These are phyloP conservation scores for Athalia rosae DNA, from an alignment of 2,888 invertebrate species.

Conservation along the genomic window DNA sequence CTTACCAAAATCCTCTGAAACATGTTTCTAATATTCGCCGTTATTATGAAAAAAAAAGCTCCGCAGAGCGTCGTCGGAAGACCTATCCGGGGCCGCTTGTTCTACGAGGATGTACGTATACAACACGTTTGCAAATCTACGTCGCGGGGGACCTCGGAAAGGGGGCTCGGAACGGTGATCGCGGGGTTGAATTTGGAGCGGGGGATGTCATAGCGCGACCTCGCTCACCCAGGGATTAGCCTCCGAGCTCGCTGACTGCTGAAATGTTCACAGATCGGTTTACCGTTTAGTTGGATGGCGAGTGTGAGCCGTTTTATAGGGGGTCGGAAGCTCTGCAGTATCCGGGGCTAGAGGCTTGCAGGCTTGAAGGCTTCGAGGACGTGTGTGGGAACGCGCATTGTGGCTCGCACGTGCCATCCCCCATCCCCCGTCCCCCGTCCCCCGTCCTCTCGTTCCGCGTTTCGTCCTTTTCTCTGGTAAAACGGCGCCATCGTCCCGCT, in stretches of 20 bases:
- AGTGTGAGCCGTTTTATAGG: slow-evolving; percentile 68
- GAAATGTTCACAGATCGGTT: slow-evolving; percentile 73
- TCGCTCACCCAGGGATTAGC: slow-evolving; percentile 70
- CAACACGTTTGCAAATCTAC: slow-evolving; percentile 44
- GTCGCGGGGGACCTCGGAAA: slow-evolving; percentile 41
- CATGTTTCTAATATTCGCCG: background rate
- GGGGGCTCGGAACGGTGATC: slow-evolving; percentile 44
- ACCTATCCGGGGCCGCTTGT: slow-evolving; percentile 33
- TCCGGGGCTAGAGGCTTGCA: slow-evolving; percentile 44
- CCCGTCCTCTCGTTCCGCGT: slow-evolving; percentile 60
- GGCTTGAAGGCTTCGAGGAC: slow-evolving; percentile 53
- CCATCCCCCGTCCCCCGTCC: slow-evolving; percentile 61
- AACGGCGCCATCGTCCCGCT: slow-evolving; percentile 11
- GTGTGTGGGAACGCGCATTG: slow-evolving; percentile 77
- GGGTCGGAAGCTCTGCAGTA: slow-evolving; percentile 50
- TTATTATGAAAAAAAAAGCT: slow-evolving; percentile 44
- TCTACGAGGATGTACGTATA: background rate
- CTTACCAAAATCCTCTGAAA: too few species aligned
- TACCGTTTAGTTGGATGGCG: slow-evolving; percentile 72
- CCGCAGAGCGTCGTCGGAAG: background rate
- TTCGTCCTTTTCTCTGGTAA: slow-evolving; percentile 21
- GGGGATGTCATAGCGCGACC: slow-evolving; percentile 67
- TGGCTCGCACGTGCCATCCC: slow-evolving; percentile 77
- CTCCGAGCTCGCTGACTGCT: slow-evolving; percentile 72
- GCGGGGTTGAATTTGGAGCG: slow-evolving; percentile 53